Base-by-base conservation (phyloP, 2,113 vertebrate genomes). In the Gasterosteus aculeatus region DNA sequence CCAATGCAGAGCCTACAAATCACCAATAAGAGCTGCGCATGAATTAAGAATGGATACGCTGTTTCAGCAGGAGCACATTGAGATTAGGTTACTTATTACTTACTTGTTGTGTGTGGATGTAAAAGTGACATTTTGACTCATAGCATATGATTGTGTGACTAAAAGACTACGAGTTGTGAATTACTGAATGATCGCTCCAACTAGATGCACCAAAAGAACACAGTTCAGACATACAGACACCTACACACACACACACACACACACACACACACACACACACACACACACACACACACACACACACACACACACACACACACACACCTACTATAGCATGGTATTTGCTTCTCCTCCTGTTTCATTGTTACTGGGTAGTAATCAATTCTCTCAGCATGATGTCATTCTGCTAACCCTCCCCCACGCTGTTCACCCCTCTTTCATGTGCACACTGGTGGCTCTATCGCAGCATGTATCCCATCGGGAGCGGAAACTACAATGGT, bases 301-400 rank as follows among this genome's bases (percentile, higher is more conserved):
- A n/a, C n/a, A n/a, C n/a, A n/a, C n/a, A n/a, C n/a, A n/a, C n/a
- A n/a, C n/a, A n/a, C n/a, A 61, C 29, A 68, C 19, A 67, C 58
- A 70, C 35, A 72, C 58, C 18, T 57, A 62, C 22, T 3, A 85
- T 61, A 63, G 51, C 79, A 42, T 80, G 57, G 54, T 77, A 70
- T 71, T 33, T 76, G 49, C 38, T 54, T 56, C 35, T 71, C 59
- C 33, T 56, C 74, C 18, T 60, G 38, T 72, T 74, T 82, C 71
- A 85, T 85, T 89, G 88, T 90, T 88, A 60, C 68, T 66, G 70
- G 72, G 75, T 83, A 87, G 66, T 87, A 89, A 93, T 92, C 92
- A 91, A 89, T 92, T 87, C 89, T 88, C 88, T 81, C 74, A 85
- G 82, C 76, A 91, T 92, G 89, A 92, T 90, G 88, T 92, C 91